Conservation (phyloP, 1,140 invertebrate species). For the Zaprionus taronus region DNA sequence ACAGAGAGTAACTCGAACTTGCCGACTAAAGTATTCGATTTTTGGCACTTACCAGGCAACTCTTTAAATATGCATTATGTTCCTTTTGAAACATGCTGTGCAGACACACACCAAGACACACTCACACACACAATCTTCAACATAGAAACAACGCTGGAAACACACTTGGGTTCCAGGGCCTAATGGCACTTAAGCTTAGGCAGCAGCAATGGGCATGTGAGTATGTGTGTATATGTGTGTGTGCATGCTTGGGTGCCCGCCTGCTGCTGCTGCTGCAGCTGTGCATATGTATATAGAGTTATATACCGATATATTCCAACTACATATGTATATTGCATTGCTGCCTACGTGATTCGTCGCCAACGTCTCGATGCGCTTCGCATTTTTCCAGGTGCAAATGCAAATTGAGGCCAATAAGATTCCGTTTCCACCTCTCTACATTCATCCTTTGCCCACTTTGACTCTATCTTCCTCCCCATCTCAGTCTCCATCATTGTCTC, state of each 20-base stretch:
- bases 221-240: not conserved
- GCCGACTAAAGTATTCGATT: constrained; percentile 78
- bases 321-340: constrained; percentile 42
- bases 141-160: constrained; percentile 1
- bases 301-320: not conserved
- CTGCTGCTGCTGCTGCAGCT: not conserved
- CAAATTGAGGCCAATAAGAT: constrained; percentile 48
- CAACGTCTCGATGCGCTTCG: constrained; percentile 48
- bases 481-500: not conserved
- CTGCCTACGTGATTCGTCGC: constrained; percentile 69
- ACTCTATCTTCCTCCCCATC: constrained; percentile 19
- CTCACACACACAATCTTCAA: constrained; percentile 9
- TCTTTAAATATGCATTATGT: constrained; percentile 82
- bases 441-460: constrained; percentile 48
- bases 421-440: constrained; percentile 58
- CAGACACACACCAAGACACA: constrained; percentile 13
- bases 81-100: constrained; percentile 62
- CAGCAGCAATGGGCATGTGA: constrained; percentile 39
- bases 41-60: constrained; percentile 77
- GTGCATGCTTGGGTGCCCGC: not conserved
- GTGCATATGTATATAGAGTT: constrained; percentile 2
- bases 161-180: constrained; percentile 50
- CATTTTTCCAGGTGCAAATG: constrained; percentile 75
- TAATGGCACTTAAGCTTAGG: constrained; percentile 82
- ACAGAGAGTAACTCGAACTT: constrained; percentile 10